These are phyloP conservation scores for Lepilemur ruficaudatus DNA, from an alignment of 2,797 vertebrate genomes.

Conservation along the genomic window DNA sequence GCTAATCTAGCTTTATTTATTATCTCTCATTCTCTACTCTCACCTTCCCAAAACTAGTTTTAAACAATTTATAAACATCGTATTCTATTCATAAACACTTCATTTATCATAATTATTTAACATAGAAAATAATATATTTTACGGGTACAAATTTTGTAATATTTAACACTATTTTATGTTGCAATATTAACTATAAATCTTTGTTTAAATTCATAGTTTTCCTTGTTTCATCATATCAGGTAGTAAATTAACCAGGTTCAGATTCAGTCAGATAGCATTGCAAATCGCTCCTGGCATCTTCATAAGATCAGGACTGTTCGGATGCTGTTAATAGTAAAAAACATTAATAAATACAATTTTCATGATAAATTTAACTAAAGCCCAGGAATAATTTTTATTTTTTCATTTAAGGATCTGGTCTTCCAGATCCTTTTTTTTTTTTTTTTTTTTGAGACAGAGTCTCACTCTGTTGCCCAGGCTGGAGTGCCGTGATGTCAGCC, in stretches of 20 bases:
- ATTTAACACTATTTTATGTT: not conserved
- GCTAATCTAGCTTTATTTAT: not conserved
- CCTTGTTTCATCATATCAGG: not conserved
- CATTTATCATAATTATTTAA: not conserved
- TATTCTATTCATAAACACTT: conserved; percentile 2
- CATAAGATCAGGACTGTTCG: conserved; percentile 83
- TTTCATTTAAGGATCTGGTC: not conserved
- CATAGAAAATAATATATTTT: not conserved
- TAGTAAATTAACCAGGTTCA: not conserved
- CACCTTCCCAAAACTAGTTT: conserved; percentile 18
- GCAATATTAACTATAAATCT: not conserved
- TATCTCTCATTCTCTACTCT: not conserved
- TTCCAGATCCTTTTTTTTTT: no score
- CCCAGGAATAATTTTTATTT: not conserved
- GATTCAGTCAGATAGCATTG: conserved; percentile 26
- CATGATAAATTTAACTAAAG: conserved; percentile 41
- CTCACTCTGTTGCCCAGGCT: no score
- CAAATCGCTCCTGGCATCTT: conserved; percentile 30
- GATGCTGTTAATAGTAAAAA: conserved; percentile 83
- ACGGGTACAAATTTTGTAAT: not conserved
- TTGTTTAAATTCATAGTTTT: not conserved
- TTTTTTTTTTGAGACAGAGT: no score
- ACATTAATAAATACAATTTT: conserved; percentile 9
- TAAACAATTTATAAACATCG: conserved; percentile 10
- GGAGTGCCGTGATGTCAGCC: no score